Evolutionary conservation across 2,888 invertebrate genomes (phyloP).

Genomic region (Resseliella maxima): DNA sequence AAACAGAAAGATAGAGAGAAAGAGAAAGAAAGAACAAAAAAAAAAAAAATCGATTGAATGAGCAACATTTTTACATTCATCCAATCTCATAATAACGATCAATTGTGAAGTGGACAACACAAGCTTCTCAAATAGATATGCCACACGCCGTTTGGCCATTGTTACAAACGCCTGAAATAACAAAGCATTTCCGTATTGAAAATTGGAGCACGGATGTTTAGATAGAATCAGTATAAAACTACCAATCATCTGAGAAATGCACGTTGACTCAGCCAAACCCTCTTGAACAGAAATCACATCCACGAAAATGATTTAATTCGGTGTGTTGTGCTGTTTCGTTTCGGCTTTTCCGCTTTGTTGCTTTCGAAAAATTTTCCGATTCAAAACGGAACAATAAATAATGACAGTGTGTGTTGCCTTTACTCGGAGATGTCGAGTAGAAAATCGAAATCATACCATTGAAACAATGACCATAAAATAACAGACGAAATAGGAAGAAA

Average conservation of each 20-base stretch:
- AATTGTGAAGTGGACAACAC: no score
- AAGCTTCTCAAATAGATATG: no score
- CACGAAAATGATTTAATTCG: background rate
- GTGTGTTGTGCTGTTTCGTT: background rate
- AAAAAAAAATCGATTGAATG: background rate
- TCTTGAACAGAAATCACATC: background rate
- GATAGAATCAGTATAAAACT: background rate
- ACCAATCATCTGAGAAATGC: conserved; percentile 15
- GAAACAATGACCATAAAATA: background rate
- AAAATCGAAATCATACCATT: background rate
- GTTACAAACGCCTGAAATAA: no score
- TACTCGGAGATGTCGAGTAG: background rate
- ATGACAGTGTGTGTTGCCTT: background rate
- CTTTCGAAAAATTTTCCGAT: background rate
- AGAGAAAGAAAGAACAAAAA: no score
- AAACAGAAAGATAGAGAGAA: background rate
- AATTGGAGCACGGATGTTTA: conserved; percentile 22
- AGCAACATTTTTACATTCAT: no score
- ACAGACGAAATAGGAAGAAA: background rate
- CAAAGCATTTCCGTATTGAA: background rate
- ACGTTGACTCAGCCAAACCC: background rate
- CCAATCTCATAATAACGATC: no score
- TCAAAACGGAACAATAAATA: conserved; percentile 31
- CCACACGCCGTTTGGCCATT: no score
- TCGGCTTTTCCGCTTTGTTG: background rate